Evolutionary conservation across 2,113 vertebrate species (phyloP), one percentile per base, ranked within the genome.

Genomic region (Scomber colias): DNA sequence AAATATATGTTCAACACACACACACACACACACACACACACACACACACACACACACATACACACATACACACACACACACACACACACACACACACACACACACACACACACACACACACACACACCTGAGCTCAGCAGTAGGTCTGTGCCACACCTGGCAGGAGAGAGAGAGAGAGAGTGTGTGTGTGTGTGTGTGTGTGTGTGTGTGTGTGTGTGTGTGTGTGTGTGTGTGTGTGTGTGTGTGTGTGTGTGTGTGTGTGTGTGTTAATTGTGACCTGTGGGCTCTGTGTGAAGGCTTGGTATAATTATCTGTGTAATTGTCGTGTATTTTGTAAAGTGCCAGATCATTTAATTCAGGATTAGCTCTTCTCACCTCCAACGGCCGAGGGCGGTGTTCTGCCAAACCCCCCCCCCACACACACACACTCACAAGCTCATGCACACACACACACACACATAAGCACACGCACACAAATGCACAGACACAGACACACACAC

Each of bases 251-350:
- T 40, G 62, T 56, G 78, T 51, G 69, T 31, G 59, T 59, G 85
- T 49, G 82, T 81, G 65, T 92, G 93, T 87, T 95, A 94, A 93
- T 92, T 94, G 90, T 91, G 93, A 95, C 91, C 92, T 62, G 90
- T 87, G 88, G 92, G 90, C 88, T 84, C 86, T 74, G 87, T 89
- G 91, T 90, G 90, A 89, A 94, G 86, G 89, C 93, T 92, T 86
- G 85, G 89, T 94, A 92, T 95, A 95, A 95, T 94, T 94, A 95
- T 94, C 92, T 86, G 81, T 93, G 91, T 94, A 94, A 95, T 95
- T 94, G 93, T 93, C 81, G 87, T 88, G 92, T 95, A 94, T 94
- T 95, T 95, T 95, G 94, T 93, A 95, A 94, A 95, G 94, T 94
- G 92, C 90, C 90, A 93, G 90, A 93, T 94, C 92, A 77, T 94